These are phyloP conservation scores for Lasioglossum malachurum DNA, from an alignment of 2,888 invertebrate genomes.

Conservation along the genomic window DNA sequence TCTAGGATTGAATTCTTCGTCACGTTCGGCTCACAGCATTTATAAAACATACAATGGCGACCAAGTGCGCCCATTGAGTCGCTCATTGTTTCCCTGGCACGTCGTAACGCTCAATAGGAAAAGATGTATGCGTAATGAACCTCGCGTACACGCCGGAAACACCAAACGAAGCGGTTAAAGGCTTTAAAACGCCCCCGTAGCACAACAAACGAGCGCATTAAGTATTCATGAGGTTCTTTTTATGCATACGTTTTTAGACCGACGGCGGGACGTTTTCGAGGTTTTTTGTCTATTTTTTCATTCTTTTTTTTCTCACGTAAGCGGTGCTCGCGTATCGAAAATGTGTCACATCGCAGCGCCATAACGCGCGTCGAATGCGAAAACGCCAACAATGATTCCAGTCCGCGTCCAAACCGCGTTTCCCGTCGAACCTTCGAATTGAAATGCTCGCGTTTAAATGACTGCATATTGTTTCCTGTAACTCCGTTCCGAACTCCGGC, in stretches of 20 bases:
- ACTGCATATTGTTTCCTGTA: neutral
- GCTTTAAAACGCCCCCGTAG: slow-evolving; percentile 11
- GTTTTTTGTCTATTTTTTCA: neutral
- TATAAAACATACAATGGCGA: slow-evolving; percentile 26
- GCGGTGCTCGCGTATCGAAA: slow-evolving; percentile 4
- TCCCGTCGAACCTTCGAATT: neutral
- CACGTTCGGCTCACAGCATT: slow-evolving; percentile 29
- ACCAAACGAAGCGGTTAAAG: slow-evolving; percentile 20
- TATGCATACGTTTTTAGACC: slow-evolving; percentile 18
- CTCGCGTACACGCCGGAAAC: neutral
- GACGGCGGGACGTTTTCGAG: neutral
- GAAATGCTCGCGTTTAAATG: neutral
- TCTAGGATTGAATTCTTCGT: slow-evolving; percentile 27
- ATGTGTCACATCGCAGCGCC: slow-evolving; percentile 7
- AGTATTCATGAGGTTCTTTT: slow-evolving; percentile 26
- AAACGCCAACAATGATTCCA: neutral
- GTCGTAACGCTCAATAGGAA: slow-evolving; percentile 2
- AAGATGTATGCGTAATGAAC: slow-evolving; percentile 3
- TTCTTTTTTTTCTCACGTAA: neutral
- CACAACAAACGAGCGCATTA: slow-evolving; percentile 6
- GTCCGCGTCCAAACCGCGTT: neutral
- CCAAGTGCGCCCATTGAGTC: neutral
- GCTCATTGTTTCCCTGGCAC: slow-evolving; percentile 23
- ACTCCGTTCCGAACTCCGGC: neutral
- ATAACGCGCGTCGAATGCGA: slow-evolving; percentile 5